Percentiles rank a stretch among this genome's conserved stretches.
phyloP scores from a whole-genome alignment of 2,113 vertebrate genomes.

The Platanista minor region DNA sequence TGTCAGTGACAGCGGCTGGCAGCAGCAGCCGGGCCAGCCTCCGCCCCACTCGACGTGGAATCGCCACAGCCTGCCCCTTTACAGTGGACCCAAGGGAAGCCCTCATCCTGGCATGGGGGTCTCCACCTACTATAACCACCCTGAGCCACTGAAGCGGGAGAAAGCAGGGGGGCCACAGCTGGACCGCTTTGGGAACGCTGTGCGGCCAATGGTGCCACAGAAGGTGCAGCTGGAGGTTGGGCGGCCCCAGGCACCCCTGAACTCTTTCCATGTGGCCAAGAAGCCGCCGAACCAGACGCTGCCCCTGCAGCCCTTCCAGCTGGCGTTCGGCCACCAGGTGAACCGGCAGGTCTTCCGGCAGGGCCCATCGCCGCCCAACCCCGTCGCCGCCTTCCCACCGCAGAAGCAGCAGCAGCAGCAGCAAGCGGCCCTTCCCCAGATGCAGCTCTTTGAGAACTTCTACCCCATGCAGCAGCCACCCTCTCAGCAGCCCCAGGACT shows the following conservation, averaged over 20 bases:
- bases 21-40: slow-evolving; percentile 81
- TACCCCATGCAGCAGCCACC: slow-evolving; percentile 86
- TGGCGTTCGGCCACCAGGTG: slow-evolving; percentile 94
- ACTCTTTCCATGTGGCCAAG: slow-evolving; percentile 85
- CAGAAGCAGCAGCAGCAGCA: slow-evolving; percentile 80
- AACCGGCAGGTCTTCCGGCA: slow-evolving; percentile 93
- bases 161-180: slow-evolving; percentile 83
- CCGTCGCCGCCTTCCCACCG: slow-evolving; percentile 64
- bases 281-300: slow-evolving; percentile 87
- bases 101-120: slow-evolving; percentile 79
- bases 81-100: slow-evolving; percentile 81
- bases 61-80: slow-evolving; percentile 84
- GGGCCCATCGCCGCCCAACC: slow-evolving; percentile 78
- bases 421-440: slow-evolving; percentile 80
- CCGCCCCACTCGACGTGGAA: slow-evolving; percentile 83
- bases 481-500: slow-evolving; percentile 80
- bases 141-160: slow-evolving; percentile 85
- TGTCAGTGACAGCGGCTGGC: slow-evolving; percentile 83
- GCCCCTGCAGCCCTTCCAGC: slow-evolving; percentile 93
- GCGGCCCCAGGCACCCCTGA: slow-evolving; percentile 81
- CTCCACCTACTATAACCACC: slow-evolving; percentile 82
- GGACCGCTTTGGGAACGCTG: slow-evolving; percentile 86
- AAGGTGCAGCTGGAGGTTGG: slow-evolving; percentile 83
- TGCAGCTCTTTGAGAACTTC: slow-evolving; percentile 86
- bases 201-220: slow-evolving; percentile 84